Percentiles rank a stretch among this genome's conserved stretches.
Conservation (phyloP, 2,888 invertebrate genomes). For the Acrobasis consociella region DNA sequence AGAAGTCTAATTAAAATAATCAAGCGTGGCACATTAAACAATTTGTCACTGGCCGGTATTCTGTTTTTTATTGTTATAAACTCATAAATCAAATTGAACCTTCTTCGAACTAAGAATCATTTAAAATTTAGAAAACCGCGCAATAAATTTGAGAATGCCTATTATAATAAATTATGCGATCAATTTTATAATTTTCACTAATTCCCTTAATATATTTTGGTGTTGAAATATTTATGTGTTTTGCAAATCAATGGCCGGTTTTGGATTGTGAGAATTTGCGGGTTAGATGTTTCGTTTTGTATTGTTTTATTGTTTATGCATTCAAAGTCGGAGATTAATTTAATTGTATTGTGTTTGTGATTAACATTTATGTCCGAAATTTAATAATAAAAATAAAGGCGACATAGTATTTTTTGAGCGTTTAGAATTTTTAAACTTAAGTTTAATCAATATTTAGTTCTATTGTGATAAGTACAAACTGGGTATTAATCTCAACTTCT, state of each 20-base stretch:
- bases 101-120: constrained; percentile 59
- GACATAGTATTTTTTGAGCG: no score
- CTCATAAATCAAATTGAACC: constrained; percentile 61
- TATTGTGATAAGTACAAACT: not conserved
- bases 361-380: not conserved
- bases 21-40: constrained; percentile 67
- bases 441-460: not conserved
- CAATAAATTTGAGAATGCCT: constrained; percentile 53
- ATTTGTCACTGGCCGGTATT: constrained; percentile 69
- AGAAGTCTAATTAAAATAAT: constrained; percentile 69
- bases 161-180: constrained; percentile 44
- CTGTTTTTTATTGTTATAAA: constrained; percentile 52
- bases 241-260: constrained; percentile 14
- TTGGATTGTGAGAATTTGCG: constrained; percentile 4
- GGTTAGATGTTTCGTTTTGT: constrained; percentile 15
- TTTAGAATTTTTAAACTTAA: no score
- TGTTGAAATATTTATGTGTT: constrained; percentile 35
- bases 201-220: constrained; percentile 35
- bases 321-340: constrained; percentile 21
- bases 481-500: no score
- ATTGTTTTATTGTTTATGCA: constrained; percentile 27
- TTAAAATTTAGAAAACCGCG: constrained; percentile 41
- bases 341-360: constrained; percentile 22
- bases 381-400: no score
- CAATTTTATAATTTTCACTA: constrained; percentile 40